Conservation (phyloP, 2,797 vertebrate species). For the Gobionotothen gibberifrons region DNA sequence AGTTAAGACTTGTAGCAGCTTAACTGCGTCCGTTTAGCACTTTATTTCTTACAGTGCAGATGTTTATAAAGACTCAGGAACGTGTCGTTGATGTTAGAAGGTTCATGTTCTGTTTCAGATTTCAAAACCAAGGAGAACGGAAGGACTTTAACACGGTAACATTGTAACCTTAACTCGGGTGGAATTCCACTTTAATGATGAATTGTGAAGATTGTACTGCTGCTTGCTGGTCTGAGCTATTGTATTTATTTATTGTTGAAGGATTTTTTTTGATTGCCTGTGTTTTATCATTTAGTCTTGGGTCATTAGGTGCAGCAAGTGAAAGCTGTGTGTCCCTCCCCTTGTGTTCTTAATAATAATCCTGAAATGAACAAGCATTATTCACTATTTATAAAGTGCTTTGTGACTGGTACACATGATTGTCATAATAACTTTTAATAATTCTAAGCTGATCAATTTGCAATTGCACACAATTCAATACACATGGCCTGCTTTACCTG, state of each 20-base stretch:
- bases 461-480: not conserved
- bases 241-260: constrained; percentile 71
- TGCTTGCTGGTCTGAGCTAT: constrained; percentile 64
- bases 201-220: constrained; percentile 59
- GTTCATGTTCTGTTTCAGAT: constrained; percentile 44
- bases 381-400: constrained; percentile 34
- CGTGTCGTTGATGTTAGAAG: constrained; percentile 40
- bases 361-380: not conserved
- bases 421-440: constrained; percentile 20
- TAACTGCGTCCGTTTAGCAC: constrained; percentile 46
- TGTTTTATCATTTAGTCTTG: constrained; percentile 42
- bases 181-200: constrained; percentile 56
- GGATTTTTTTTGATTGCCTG: constrained; percentile 37
- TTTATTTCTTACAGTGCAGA: constrained; percentile 59
- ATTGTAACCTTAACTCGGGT: constrained; percentile 13
- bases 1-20: constrained; percentile 67
- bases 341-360: constrained; percentile 7
- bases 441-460: not conserved
- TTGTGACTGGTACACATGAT: constrained; percentile 22
- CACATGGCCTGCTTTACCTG: not conserved
- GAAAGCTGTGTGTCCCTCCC: constrained; percentile 26
- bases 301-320: constrained; percentile 24
- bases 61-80: constrained; percentile 75
- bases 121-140: constrained; percentile 41
- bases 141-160: constrained; percentile 5